Evolutionary conservation across 2,888 invertebrate genomes (phyloP).

Genomic region (Metopia argyrocephala): DNA sequence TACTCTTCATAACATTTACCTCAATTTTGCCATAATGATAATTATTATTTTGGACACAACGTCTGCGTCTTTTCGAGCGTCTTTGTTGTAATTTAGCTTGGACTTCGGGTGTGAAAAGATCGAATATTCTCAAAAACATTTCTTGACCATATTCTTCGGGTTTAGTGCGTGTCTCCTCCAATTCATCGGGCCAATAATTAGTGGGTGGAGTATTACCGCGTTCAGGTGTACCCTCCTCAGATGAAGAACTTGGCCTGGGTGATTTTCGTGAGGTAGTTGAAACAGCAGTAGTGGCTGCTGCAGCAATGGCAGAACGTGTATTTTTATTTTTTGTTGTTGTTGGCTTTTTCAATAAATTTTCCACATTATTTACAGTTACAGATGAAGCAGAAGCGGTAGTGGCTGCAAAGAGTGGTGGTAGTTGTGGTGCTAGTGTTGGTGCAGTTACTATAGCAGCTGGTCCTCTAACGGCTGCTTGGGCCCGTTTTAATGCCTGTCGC

Average conservation of each 20-base stretch:
- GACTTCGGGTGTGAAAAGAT: slow-evolving; percentile 73
- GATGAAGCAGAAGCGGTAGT: background rate
- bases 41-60: slow-evolving; percentile 76
- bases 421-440: slow-evolving; percentile 20
- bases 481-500: slow-evolving; percentile 74
- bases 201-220: slow-evolving; percentile 64
- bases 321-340: slow-evolving; percentile 44
- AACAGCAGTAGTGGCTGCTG: slow-evolving; percentile 21
- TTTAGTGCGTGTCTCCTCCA: slow-evolving; percentile 59
- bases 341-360: slow-evolving; percentile 29
- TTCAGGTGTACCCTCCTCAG: slow-evolving; percentile 70
- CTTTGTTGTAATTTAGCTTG: slow-evolving; percentile 74
- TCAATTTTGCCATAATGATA: slow-evolving; percentile 77
- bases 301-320: slow-evolving; percentile 21
- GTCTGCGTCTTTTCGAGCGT: slow-evolving; percentile 76
- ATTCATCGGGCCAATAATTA: slow-evolving; percentile 69
- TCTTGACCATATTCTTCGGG: slow-evolving; percentile 74
- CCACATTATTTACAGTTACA: background rate
- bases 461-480: slow-evolving; percentile 65
- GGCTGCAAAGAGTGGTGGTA: slow-evolving; percentile 20
- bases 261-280: slow-evolving; percentile 32
- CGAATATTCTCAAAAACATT: slow-evolving; percentile 73
- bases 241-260: slow-evolving; percentile 67
- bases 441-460: slow-evolving; percentile 4
- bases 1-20: slow-evolving; percentile 65